Percentiles rank a stretch among this genome's conserved stretches.
Conservation (phyloP, 2,113 vertebrate genomes). For the Sinocyclocheilus grahami region DNA sequence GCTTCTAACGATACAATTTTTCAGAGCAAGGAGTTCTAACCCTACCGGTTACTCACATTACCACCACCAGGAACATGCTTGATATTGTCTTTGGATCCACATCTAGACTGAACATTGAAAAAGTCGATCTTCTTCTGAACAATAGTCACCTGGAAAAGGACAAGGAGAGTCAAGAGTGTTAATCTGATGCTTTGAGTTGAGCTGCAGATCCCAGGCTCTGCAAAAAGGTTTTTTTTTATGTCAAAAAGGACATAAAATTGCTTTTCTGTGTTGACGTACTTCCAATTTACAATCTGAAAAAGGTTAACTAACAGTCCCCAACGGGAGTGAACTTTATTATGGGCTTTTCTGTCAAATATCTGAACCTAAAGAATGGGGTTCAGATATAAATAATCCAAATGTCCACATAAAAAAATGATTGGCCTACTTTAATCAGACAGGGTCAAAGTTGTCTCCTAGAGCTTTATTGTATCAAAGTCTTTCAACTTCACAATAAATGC, state of each 20-base stretch:
- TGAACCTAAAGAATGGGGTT: background rate
- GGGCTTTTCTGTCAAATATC: background rate
- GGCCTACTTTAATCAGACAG: too few relatives aligned
- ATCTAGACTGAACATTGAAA: slow-evolving; percentile 85
- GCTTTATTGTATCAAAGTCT: background rate
- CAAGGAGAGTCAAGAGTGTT: slow-evolving; percentile 48
- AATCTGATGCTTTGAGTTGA: background rate
- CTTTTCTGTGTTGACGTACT: background rate
- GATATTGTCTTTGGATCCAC: slow-evolving; percentile 89
- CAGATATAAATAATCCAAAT: background rate
- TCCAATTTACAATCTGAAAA: background rate
- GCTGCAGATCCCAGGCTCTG: background rate
- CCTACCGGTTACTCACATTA: slow-evolving; percentile 78
- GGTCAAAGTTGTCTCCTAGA: background rate
- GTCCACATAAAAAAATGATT: background rate
- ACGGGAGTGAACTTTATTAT: background rate
- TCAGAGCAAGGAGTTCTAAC: slow-evolving; percentile 25
- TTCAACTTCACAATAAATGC: background rate
- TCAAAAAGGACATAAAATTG: background rate
- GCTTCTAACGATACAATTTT: slow-evolving; percentile 17
- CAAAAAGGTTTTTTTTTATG: background rate
- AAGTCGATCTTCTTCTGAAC: slow-evolving; percentile 86
- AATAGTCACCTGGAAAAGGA: slow-evolving; percentile 80
- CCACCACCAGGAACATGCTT: slow-evolving; percentile 85
- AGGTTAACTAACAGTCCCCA: background rate